Base-by-base conservation (phyloP, 2,888 invertebrate genomes). In the Myopa testacea region DNA sequence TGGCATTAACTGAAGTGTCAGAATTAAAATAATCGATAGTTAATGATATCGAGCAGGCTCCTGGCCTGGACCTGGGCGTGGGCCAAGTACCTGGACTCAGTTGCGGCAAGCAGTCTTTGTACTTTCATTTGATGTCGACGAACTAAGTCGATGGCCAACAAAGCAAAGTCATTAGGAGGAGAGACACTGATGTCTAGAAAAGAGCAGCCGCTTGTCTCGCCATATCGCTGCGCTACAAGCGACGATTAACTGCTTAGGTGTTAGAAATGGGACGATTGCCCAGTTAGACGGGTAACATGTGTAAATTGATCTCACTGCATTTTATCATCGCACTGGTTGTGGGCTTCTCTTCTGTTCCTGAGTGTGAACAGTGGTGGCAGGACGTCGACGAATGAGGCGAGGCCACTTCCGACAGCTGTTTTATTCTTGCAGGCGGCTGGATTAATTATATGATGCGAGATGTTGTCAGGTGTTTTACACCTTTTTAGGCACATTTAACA, bases 391-490 rank as follows among this genome's bases (percentile, higher is more conserved):
- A 75, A 58, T 55, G 16, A 75, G 75, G 75, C 75, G 75, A 55
- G 52, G 37, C 75, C 67, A 67, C 75, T 75, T 75, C 75, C 75
- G 75, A 75, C 75, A 75, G 75, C 75, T 67, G 19, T n/a, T 14
- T 26, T 12, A 12, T 68, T 58, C 26, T 40, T n/a, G 8, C 67
- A 14, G 75, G 52, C 79, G 58, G 62, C 34, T n/a, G 78, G 77
- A 78, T 76, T 80, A 82, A 82, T 82, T 82, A 81, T 81, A 82
- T 77, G 78, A 78, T 79, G 79, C 50, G 62, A 77, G 63, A 76
- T 76, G 72, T 34, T 81, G 82, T 82, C 82, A 82, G 82, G 81
- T 82, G 82, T 81, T 82, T 82, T 82, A 79, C 82, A 82, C 82
- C 79, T 82, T 77, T 80, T 82, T 82, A 80, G 80, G 78, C 79